Conservation (phyloP, 2,888 invertebrate genomes). For the Entomobrya proxima region DNA sequence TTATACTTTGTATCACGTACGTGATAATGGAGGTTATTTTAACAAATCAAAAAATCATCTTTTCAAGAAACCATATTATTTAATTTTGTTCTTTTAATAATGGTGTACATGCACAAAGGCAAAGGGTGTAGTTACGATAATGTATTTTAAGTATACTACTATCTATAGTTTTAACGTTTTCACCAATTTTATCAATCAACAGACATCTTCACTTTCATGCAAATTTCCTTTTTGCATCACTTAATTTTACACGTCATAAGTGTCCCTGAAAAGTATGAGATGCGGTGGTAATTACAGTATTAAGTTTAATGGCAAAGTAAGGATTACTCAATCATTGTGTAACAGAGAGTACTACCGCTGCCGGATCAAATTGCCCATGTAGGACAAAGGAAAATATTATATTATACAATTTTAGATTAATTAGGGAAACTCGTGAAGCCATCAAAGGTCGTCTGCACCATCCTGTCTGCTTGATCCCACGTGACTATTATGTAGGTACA, state of each 20-base stretch:
- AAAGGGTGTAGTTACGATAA: no score
- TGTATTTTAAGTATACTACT: no score
- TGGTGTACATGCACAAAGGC: no score
- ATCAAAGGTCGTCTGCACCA: conserved; percentile 55
- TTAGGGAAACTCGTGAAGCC: conserved; percentile 58
- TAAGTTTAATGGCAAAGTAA: no score
- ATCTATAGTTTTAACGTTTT: background rate
- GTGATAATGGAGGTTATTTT: no score
- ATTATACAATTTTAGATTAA: conserved; percentile 33
- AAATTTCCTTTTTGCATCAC: conserved; percentile 34
- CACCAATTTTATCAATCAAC: background rate
- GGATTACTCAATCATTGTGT: background rate
- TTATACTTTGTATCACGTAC: no score
- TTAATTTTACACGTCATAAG: background rate
- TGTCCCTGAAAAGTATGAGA: no score
- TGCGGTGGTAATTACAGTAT: no score
- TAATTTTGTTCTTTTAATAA: no score
- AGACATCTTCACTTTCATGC: conserved; percentile 44
- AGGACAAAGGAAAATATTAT: conserved; percentile 9
- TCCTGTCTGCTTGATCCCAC: conserved; percentile 20
- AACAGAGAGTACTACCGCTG: background rate
- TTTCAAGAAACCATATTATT: no score
- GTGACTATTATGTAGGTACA: background rate
- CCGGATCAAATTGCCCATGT: conserved; percentile 13
- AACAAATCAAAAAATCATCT: no score